phyloP scores from a whole-genome alignment of 2,888 invertebrate genomes.

The Bombylius discolor region DNA sequence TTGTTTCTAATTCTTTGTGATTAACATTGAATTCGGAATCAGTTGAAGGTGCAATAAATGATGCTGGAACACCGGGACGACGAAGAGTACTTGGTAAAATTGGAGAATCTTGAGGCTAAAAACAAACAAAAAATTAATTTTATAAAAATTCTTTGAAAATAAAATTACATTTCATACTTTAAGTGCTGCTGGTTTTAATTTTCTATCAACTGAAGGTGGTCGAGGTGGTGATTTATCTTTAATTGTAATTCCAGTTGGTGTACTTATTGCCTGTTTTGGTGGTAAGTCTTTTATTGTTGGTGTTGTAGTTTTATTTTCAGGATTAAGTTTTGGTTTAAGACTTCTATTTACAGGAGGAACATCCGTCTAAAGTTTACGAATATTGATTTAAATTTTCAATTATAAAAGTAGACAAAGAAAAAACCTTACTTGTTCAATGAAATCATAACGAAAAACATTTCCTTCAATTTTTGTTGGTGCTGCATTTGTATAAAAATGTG shows the following conservation, averaged over 20 bases:
- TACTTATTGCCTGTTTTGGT: constrained; percentile 25
- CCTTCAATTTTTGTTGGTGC: constrained; percentile 38
- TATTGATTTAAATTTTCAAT: too few species aligned
- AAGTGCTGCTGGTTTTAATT: constrained; percentile 44
- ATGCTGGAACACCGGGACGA: constrained; percentile 27
- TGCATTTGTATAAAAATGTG: constrained; percentile 42
- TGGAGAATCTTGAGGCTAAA: constrained; percentile 3
- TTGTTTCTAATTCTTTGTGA: constrained; percentile 23
- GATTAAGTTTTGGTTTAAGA: constrained; percentile 50
- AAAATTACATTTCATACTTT: constrained; percentile 27
- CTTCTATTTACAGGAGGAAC: constrained; percentile 69
- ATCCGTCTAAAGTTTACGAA: constrained; percentile 15
- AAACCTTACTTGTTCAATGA: constrained; percentile 27
- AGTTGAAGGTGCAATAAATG: constrained; percentile 25
- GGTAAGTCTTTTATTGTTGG: constrained; percentile 18
- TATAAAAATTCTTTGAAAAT: neutral
- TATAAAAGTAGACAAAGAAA: neutral
- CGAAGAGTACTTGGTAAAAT: constrained; percentile 16
- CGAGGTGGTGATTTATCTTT: constrained; percentile 15
- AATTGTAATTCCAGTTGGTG: constrained; percentile 1
- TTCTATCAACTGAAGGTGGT: constrained; percentile 49
- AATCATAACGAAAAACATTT: constrained; percentile 42
- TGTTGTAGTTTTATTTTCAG: constrained; percentile 29
- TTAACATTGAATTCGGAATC: constrained; percentile 16
- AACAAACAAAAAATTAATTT: constrained; percentile 1